A percentile compares a stretch with the other conserved stretches of the same genome.
phyloP scores from a whole-genome alignment of 2,113 vertebrate species.

The Gobius niger region DNA sequence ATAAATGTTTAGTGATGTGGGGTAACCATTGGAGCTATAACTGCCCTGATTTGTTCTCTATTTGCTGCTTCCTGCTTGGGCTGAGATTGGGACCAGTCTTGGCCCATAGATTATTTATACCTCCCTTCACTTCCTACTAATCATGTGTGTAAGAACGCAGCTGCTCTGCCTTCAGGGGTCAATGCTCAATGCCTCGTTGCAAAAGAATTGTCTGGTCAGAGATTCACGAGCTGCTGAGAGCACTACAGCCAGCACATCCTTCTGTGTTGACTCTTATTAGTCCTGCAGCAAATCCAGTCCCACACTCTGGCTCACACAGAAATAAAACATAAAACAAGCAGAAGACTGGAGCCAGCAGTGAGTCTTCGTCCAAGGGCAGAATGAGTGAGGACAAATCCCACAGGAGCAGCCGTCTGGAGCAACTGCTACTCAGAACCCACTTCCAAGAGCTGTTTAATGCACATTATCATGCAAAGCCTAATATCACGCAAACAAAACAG shows the following conservation, averaged over 20 bases:
- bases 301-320: conserved; percentile 38
- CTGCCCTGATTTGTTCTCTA: conserved; percentile 25
- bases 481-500: neutral
- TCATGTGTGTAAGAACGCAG: conserved; percentile 15
- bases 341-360: neutral
- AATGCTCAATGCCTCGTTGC: neutral
- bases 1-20: neutral
- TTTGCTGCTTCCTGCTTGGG: conserved; percentile 43
- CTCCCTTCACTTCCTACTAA: conserved; percentile 61
- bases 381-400: conserved; percentile 35
- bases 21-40: neutral
- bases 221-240: conserved; percentile 43
- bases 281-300: conserved; percentile 32
- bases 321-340: conserved; percentile 35
- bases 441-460: conserved; percentile 14
- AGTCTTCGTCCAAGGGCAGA: conserved; percentile 13
- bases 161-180: neutral
- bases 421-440: conserved; percentile 17
- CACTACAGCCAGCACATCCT: conserved; percentile 11
- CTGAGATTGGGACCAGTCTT: conserved; percentile 42
- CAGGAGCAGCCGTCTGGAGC: conserved; percentile 41
- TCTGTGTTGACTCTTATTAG: conserved; percentile 21
- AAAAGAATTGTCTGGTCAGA: conserved; percentile 1
- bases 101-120: conserved; percentile 41
- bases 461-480: conserved; percentile 22